Conservation (phyloP, 2,113 vertebrate genomes). For the Thinocorus orbignyianus region DNA sequence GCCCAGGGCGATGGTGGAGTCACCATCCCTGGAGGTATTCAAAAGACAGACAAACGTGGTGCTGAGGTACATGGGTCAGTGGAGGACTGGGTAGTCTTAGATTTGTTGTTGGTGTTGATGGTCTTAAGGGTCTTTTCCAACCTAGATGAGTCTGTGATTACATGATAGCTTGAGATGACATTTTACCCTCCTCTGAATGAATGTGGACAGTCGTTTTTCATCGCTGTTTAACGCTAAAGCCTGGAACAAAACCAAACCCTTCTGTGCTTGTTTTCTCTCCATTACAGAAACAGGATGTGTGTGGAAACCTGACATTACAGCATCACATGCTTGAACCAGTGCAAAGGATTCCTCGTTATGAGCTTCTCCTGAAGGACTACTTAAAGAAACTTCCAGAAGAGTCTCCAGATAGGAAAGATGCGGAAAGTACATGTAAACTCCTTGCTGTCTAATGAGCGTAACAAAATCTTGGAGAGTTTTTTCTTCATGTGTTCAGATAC, state of each 20-base stretch:
- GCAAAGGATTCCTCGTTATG: conserved; percentile 95
- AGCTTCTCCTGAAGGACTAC: conserved; percentile 94
- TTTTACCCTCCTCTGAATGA: background rate
- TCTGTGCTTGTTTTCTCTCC: background rate
- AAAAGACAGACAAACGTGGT: accelerated
- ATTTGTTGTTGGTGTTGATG: background rate
- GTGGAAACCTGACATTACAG: conserved; percentile 93
- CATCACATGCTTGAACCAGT: conserved; percentile 98
- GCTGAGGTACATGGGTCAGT: background rate
- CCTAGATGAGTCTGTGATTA: background rate
- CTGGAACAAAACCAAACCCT: background rate
- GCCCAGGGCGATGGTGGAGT: background rate
- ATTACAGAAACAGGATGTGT: conserved; percentile 90
- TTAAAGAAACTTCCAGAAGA: conserved; percentile 91
- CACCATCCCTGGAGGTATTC: background rate
- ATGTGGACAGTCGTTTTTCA: background rate
- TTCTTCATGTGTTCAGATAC: background rate
- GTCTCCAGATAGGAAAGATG: conserved; percentile 87
- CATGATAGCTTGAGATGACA: background rate
- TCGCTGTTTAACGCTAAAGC: background rate
- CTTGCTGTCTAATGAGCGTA: background rate
- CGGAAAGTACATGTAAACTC: conserved; percentile 83
- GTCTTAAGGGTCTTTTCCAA: background rate
- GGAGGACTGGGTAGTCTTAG: background rate
- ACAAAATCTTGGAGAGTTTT: background rate